Conservation (phyloP, 2,113 vertebrate genomes). For the Todiramphus saurophagus region DNA sequence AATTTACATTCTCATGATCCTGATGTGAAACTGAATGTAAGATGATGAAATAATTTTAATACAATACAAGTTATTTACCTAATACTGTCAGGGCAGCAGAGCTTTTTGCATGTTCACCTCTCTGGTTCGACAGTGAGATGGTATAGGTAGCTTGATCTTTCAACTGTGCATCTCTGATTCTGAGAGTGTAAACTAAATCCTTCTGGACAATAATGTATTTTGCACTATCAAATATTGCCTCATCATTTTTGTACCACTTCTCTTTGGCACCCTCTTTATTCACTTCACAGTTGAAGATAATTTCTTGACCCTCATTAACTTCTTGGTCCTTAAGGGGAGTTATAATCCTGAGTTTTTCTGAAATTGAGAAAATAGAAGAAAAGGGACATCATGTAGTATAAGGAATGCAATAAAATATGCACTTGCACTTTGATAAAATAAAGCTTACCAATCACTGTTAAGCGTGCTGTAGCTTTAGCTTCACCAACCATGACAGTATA, state of each 20-base stretch:
- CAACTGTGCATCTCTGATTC: constrained; percentile 86
- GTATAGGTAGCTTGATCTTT: constrained; percentile 86
- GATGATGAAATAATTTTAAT: neutral
- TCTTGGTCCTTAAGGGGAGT: constrained; percentile 89
- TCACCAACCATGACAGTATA: constrained; percentile 84
- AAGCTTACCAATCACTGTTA: constrained; percentile 88
- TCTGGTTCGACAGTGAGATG: constrained; percentile 85
- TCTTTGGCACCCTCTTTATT: constrained; percentile 94
- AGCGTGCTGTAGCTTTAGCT: constrained; percentile 86
- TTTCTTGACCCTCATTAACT: constrained; percentile 89
- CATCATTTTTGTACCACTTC: constrained; percentile 93
- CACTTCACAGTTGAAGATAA: constrained; percentile 93
- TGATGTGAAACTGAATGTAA: neutral
- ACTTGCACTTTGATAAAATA: neutral
- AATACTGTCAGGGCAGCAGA: constrained; percentile 82
- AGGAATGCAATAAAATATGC: neutral
- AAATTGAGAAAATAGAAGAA: constrained; percentile 24
- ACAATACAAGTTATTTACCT: constrained; percentile 74
- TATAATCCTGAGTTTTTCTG: constrained; percentile 94
- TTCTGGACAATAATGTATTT: constrained; percentile 92
- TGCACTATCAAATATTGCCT: constrained; percentile 92
- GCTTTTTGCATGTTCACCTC: constrained; percentile 88
- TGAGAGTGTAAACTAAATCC: constrained; percentile 90
- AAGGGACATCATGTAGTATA: neutral
- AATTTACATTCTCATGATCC: neutral